phyloP scores from a whole-genome alignment of 2,113 vertebrate species.

The Solea solea region DNA sequence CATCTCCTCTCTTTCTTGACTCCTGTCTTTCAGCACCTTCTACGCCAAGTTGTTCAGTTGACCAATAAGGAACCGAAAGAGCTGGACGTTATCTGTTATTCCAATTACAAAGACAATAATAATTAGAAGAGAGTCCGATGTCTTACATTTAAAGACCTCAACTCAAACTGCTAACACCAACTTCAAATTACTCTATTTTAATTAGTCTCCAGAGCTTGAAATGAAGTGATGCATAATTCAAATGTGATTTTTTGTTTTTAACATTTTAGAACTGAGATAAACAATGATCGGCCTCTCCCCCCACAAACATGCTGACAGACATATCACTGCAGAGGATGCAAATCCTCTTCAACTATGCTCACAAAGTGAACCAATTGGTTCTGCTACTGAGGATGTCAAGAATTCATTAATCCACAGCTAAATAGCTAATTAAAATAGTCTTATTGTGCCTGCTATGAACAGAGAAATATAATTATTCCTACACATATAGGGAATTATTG shows the following conservation, averaged over 20 bases:
- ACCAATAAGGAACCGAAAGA: conserved; percentile 33
- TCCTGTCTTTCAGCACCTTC: conserved; percentile 5
- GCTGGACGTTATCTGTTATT: conserved; percentile 59
- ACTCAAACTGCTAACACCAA: background rate
- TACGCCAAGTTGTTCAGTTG: conserved; percentile 13
- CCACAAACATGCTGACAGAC: conserved; percentile 24
- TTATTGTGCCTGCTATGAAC: conserved; percentile 2
- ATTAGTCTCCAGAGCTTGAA: conserved; percentile 44
- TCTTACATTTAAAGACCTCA: conserved; percentile 47
- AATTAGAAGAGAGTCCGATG: conserved; percentile 63
- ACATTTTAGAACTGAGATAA: conserved; percentile 15
- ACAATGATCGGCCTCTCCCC: background rate
- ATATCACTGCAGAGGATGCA: background rate
- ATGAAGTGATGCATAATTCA: conserved; percentile 19
- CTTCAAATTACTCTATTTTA: conserved; percentile 39
- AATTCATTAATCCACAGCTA: conserved; percentile 14
- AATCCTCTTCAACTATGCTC: conserved; percentile 27
- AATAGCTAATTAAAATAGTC: conserved; percentile 1
- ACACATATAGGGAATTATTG: conserved; percentile 3
- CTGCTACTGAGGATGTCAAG: conserved; percentile 13
- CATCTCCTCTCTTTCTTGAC: conserved; percentile 21
- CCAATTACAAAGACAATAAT: conserved; percentile 67
- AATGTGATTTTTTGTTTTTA: conserved; percentile 6
- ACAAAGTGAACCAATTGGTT: conserved; percentile 34
- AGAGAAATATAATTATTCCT: background rate